Conservation (phyloP, 1,140 invertebrate genomes). For the Gonatopus flavifemur region DNA sequence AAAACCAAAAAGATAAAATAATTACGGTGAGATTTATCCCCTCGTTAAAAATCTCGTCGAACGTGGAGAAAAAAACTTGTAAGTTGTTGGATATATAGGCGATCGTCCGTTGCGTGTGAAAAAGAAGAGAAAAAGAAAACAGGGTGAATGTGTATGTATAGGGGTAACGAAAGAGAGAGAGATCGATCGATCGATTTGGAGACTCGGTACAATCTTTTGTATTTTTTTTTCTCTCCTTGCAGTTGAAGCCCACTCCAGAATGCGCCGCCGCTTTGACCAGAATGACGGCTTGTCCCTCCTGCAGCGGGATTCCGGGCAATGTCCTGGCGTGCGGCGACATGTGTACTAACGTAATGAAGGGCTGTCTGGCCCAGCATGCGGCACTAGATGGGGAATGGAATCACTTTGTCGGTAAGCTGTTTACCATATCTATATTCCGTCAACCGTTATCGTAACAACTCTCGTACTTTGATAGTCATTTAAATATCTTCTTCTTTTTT, state of each 20-base stretch:
- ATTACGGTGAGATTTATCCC: too few species aligned
- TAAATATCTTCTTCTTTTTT: too few species aligned
- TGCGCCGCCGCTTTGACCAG: conserved; percentile 79
- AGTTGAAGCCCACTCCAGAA: conserved; percentile 59
- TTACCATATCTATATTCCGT: conserved; percentile 8
- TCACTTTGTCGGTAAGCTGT: conserved; percentile 80
- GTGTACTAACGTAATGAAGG: conserved; percentile 88
- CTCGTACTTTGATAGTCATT: not conserved
- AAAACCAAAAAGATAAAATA: too few species aligned
- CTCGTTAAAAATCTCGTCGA: too few species aligned
- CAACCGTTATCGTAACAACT: not conserved
- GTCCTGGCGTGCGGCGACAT: conserved; percentile 82
- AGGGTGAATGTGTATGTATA: too few species aligned
- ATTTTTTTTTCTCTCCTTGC: conserved; percentile 10
- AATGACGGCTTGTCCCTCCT: conserved; percentile 85
- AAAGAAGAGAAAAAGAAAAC: too few species aligned
- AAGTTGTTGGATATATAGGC: too few species aligned
- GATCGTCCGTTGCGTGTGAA: too few species aligned
- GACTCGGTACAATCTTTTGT: not conserved
- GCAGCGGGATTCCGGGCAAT: conserved; percentile 69
- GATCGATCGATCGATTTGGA: not conserved
- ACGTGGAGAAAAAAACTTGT: too few species aligned
- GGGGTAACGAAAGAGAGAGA: not conserved
- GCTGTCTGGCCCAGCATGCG: conserved; percentile 81
- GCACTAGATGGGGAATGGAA: conserved; percentile 89